Evolutionary conservation across 1,140 invertebrate genomes (phyloP), one percentile per base, ranked within the genome.

Genomic region (Pseudomyrmex dendroicus): DNA sequence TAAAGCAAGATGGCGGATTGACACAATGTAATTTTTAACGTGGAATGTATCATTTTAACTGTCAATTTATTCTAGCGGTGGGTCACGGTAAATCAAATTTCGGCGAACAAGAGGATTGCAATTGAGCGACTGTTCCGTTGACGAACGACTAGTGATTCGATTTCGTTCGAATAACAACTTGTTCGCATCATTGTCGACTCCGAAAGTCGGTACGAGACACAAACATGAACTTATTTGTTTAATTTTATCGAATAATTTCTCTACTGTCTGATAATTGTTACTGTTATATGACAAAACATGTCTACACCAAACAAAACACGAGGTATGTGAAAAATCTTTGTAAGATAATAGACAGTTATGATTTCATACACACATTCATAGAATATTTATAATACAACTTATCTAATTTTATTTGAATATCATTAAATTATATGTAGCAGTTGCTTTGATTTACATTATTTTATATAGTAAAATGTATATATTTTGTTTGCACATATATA

Each of bases 1-100:
- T 73, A 57, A 88, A 88, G 74, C 87, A 89, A 89, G 76, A 89
- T 89, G 87, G 87, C 87, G 84, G 86, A 82, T 61, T 73, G 84
- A 85, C 73, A 88, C 77, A 88, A 86, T 76, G 35, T 35, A 88
- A 88, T 25, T 88, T 82, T 70, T 78, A 59, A 76, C 82, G 61
- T 73, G 50, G 59, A 63, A 83, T 74, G 76, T 54, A 78, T 70
- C 84, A 86, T 88, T 89, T 88, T 72, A 56, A 72, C 48, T 35
- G 35, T 70, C 25, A 73, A 13, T 17, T 62, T 73, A 62, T 50
- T 52, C 74, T 87, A 59, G 54, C 50, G 17, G 20, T 12, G 56
- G 5, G 0, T 35, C 35, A 57, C 48, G 61, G 56, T n/a, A 35
- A 2, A 50, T 63, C 48, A 35, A 77, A 63, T 83, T 73, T 57